Conservation (phyloP, 2,888 invertebrate species). For the Coleophora flavipennella region DNA sequence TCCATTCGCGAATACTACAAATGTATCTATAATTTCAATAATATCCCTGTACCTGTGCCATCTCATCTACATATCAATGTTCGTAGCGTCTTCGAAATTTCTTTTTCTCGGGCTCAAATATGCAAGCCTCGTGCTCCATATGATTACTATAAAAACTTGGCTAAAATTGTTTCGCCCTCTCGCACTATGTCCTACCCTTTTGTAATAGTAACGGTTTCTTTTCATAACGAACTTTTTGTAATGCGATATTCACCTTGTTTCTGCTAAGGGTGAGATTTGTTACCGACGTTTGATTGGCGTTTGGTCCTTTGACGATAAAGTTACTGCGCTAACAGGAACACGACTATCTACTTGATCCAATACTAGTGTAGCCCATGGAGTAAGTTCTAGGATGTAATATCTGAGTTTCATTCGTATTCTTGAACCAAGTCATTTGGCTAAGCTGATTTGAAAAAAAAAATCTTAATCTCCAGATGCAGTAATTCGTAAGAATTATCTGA, state of each 20-base stretch:
- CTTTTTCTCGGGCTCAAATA: slow-evolving; percentile 51
- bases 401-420: no score
- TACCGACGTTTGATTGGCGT: slow-evolving; percentile 46
- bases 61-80: slow-evolving; percentile 70
- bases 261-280: slow-evolving; percentile 60
- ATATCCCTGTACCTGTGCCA: slow-evolving; percentile 63
- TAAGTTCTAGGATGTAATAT: no score
- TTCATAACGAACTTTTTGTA: slow-evolving; percentile 70
- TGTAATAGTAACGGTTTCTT: slow-evolving; percentile 68
- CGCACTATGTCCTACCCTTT: slow-evolving; percentile 63
- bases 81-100: slow-evolving; percentile 59
- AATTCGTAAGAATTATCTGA: slow-evolving; percentile 70
- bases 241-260: slow-evolving; percentile 65
- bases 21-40: slow-evolving; percentile 70
- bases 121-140: slow-evolving; percentile 68
- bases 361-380: no score
- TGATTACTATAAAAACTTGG: slow-evolving; percentile 62
- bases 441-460: slow-evolving; percentile 10
- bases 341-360: no score
- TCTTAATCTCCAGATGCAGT: slow-evolving; percentile 43
- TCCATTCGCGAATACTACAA: slow-evolving; percentile 52
- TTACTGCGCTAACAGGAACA: slow-evolving; percentile 35
- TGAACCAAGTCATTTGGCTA: no score
- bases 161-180: slow-evolving; percentile 67
- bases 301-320: slow-evolving; percentile 46